These are phyloP conservation scores for Galaxea fascicularis DNA, from an alignment of 92 coral and sea anemone species.

Conservation along the genomic window DNA sequence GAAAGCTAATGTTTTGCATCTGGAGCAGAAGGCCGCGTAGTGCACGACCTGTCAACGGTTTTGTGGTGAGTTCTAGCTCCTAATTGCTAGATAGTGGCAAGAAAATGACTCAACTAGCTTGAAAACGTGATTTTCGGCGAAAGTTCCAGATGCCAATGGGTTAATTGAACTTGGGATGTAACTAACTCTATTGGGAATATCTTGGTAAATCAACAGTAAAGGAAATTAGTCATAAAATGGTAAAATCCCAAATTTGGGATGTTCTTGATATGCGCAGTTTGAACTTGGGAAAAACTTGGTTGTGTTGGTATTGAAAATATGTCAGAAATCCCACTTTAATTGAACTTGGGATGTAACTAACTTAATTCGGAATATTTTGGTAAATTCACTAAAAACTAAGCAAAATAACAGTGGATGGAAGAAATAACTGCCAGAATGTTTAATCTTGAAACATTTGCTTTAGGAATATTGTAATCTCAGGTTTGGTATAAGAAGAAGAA, in stretches of 20 bases:
- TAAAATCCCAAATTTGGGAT: constrained; percentile 14
- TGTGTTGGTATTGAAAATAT: background rate
- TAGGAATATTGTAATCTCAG: background rate
- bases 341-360: background rate
- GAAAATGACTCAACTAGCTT: no score
- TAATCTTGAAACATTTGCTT: background rate
- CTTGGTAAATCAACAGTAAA: constrained; percentile 8
- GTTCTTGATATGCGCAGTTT: background rate
- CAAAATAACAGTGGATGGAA: no score
- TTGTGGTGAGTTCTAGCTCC: no score
- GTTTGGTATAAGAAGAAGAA: background rate
- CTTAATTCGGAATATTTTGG: constrained; percentile 9
- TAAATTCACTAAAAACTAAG: no score
- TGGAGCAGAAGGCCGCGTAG: no score
- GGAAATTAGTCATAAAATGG: background rate
- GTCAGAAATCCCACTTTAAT: constrained; percentile 18
- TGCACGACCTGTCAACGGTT: no score
- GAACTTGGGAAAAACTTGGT: constrained; percentile 19
- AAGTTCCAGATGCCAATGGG: no score
- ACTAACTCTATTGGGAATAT: constrained; percentile 28
- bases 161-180: no score
- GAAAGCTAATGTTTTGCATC: no score
- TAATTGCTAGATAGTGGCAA: no score
- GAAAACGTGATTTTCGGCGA: no score
- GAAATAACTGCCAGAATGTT: no score